A percentile compares a stretch with the other conserved stretches of the same genome.
These are phyloP conservation scores for Rhogogaster chlorosoma DNA, from an alignment of 2,888 invertebrate genomes.

Conservation along the genomic window DNA sequence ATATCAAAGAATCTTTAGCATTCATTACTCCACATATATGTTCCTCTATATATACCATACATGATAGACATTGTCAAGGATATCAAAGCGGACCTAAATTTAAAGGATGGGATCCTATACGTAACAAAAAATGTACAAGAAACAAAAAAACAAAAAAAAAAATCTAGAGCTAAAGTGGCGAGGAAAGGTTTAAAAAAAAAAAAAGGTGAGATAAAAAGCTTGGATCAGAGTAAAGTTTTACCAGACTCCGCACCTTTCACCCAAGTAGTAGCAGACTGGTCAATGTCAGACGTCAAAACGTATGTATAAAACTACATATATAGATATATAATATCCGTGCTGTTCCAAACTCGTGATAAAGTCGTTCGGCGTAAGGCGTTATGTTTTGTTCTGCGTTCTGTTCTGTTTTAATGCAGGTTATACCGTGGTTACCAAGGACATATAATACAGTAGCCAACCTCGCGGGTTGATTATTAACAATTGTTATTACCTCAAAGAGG, in stretches of 20 bases:
- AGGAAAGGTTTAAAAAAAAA: slow-evolving; percentile 5
- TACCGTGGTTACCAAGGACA: not conserved
- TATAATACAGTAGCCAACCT: not conserved
- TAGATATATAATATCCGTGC: not conserved
- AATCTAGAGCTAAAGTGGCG: not conserved
- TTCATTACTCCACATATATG: not conserved
- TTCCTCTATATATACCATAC: no score
- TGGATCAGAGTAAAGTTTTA: slow-evolving; percentile 19
- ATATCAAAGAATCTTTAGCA: not conserved
- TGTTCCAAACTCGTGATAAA: slow-evolving; percentile 19
- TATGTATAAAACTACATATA: not conserved
- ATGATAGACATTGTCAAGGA: slow-evolving; percentile 14
- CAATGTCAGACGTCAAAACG: slow-evolving; percentile 44
- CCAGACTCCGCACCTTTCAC: slow-evolving; percentile 27
- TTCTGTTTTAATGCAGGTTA: slow-evolving; percentile 4
- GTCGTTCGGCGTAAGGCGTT: slow-evolving; percentile 1
- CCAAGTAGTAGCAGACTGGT: slow-evolving; percentile 44
- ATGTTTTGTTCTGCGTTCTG: not conserved
- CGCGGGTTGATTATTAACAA: slow-evolving; percentile 1
- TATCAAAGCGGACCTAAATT: slow-evolving; percentile 17
- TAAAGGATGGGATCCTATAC: not conserved
- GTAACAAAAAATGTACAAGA: not conserved
- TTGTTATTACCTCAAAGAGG: slow-evolving; percentile 1
- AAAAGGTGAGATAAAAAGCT: not conserved
- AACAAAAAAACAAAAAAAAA: not conserved